These are phyloP conservation scores for Lophotriccus pileatus DNA, from an alignment of 2,797 vertebrate genomes.

Conservation along the genomic window DNA sequence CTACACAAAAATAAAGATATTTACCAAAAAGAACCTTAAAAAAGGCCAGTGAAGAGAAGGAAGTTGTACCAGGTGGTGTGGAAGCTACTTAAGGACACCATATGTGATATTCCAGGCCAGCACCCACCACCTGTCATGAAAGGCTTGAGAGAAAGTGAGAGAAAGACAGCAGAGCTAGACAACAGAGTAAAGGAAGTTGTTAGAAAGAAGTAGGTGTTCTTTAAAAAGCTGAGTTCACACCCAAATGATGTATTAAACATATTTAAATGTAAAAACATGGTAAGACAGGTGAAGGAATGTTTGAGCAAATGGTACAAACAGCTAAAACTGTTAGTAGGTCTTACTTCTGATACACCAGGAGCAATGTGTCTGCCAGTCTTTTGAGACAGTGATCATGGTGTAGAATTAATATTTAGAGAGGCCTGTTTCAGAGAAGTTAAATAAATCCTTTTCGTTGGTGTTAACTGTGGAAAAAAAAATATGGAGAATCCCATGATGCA, in stretches of 20 bases:
- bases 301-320: neutral
- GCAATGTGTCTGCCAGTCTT: neutral
- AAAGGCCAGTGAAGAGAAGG: neutral
- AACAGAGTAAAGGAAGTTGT: neutral
- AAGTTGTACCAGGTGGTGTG: neutral
- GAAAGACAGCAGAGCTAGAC: neutral
- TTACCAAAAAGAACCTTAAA: neutral
- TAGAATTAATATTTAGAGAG: neutral
- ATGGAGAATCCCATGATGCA: neutral
- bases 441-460: neutral
- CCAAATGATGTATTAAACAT: neutral
- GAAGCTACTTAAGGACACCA: conserved; percentile 27
- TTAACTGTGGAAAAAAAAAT: neutral
- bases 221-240: neutral
- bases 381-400: neutral
- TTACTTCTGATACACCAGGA: neutral
- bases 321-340: neutral
- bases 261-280: neutral
- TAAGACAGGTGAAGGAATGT: neutral
- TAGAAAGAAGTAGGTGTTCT: neutral
- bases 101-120: conserved; percentile 17
- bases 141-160: neutral
- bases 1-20: neutral
- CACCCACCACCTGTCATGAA: neutral
- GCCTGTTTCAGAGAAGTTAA: neutral